A percentile compares a stretch with the other conserved stretches of the same genome.
phyloP scores from a whole-genome alignment of 2,113 vertebrate species.

The Todiramphus saurophagus region DNA sequence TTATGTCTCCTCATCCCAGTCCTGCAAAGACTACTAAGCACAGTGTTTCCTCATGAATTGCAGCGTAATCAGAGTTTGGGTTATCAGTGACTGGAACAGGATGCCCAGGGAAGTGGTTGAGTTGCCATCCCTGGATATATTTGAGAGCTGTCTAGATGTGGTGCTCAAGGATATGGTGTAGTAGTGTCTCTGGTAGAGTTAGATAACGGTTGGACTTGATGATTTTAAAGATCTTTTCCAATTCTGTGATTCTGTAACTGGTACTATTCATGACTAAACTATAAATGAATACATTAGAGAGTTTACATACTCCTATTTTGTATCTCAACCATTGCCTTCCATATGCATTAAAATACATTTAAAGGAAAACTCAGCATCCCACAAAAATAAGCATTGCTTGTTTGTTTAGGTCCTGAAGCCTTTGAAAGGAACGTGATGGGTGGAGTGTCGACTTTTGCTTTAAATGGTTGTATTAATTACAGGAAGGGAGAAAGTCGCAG shows the following conservation, averaged over 20 bases:
- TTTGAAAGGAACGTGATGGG: neutral
- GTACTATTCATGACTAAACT: neutral
- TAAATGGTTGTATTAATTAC: slow-evolving; percentile 8
- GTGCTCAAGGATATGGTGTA: no score
- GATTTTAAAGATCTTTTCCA: no score
- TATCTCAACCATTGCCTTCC: neutral
- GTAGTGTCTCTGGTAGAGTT: no score
- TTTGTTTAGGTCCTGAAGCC: neutral
- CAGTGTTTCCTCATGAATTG: neutral
- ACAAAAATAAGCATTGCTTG: neutral
- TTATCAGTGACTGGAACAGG: no score
- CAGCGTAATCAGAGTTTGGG: neutral
- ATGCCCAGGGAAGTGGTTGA: no score
- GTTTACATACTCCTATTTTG: neutral
- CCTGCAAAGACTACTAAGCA: neutral
- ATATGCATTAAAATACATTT: neutral
- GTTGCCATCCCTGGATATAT: no score
- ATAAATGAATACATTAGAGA: neutral
- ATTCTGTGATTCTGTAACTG: neutral
- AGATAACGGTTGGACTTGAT: no score
- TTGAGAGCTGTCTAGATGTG: no score
- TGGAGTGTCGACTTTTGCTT: neutral
- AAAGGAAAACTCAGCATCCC: neutral
- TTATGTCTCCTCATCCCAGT: neutral
- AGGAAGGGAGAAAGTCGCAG: slow-evolving; percentile 7